Evolutionary conservation across 2,113 vertebrate genomes (phyloP).

Genomic region (Nibea coibor): DNA sequence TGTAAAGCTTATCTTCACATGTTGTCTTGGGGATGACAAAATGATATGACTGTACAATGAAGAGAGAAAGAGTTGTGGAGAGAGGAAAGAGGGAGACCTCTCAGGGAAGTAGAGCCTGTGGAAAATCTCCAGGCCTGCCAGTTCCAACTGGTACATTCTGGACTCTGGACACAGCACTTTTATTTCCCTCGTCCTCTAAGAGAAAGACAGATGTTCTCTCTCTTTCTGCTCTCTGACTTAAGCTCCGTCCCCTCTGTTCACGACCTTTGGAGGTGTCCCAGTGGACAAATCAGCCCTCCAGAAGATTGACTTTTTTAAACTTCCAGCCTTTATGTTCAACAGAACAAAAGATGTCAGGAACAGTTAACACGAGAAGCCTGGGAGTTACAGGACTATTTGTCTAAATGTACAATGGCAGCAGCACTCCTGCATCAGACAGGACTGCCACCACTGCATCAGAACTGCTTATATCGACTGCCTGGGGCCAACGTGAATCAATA

Average conservation of each 20-base stretch:
- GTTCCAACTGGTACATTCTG: slow-evolving; percentile 81
- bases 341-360: slow-evolving; percentile 31
- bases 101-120: slow-evolving; percentile 68
- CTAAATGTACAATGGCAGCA: neutral
- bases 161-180: slow-evolving; percentile 78
- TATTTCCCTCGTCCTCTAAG: slow-evolving; percentile 49
- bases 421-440: neutral
- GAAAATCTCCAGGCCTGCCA: slow-evolving; percentile 83
- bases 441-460: neutral
- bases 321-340: slow-evolving; percentile 22
- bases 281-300: slow-evolving; percentile 30
- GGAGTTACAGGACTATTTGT: neutral
- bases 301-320: slow-evolving; percentile 31
- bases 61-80: slow-evolving; percentile 60
- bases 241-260: slow-evolving; percentile 26
- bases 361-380: neutral
- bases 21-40: slow-evolving; percentile 34
- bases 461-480: neutral
- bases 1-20: neutral
- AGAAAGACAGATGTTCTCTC: slow-evolving; percentile 65
- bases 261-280: slow-evolving; percentile 24
- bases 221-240: slow-evolving; percentile 41
- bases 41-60: slow-evolving; percentile 27
- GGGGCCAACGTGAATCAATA: neutral
- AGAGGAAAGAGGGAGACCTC: slow-evolving; percentile 53